phyloP scores from a whole-genome alignment of 2,113 vertebrate genomes.

The Tetraodon nigroviridis region DNA sequence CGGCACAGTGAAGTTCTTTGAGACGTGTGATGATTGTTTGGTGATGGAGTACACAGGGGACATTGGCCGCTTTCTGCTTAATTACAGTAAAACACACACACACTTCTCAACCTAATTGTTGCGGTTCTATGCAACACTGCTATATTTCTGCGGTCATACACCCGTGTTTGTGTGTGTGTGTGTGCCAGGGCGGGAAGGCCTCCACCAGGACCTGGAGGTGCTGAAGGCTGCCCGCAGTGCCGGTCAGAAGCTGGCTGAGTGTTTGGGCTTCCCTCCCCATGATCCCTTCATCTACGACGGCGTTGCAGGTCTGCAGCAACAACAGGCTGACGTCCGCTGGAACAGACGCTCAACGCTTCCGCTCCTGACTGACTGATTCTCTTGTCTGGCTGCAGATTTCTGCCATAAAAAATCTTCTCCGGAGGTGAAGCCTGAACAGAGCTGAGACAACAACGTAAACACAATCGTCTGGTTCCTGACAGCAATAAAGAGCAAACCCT shows the following conservation, averaged over 20 bases:
- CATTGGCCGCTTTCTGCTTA: accelerated
- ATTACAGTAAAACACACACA: conserved; percentile 11
- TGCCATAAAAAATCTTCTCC: conserved; percentile 12
- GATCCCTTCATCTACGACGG: background rate
- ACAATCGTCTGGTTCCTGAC: background rate
- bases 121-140: no score
- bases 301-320: background rate
- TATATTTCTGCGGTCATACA: no score
- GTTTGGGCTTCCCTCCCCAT: background rate
- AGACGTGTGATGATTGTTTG: conserved; percentile 6
- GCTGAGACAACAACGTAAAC: background rate
- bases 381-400: conserved; percentile 16
- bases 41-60: background rate
- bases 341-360: no score
- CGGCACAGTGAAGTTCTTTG: background rate
- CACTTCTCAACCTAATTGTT: no score
- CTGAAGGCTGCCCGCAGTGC: background rate
- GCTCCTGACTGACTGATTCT: background rate
- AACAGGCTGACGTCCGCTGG: no score
- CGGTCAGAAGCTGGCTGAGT: background rate
- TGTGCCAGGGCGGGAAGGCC: conserved; percentile 15
- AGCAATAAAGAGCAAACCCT: background rate
- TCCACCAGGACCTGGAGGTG: background rate
- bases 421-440: background rate
- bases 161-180: conserved; percentile 3